Base-by-base conservation (phyloP, 2,888 invertebrate species). In the Caradrina clavipalpis region DNA sequence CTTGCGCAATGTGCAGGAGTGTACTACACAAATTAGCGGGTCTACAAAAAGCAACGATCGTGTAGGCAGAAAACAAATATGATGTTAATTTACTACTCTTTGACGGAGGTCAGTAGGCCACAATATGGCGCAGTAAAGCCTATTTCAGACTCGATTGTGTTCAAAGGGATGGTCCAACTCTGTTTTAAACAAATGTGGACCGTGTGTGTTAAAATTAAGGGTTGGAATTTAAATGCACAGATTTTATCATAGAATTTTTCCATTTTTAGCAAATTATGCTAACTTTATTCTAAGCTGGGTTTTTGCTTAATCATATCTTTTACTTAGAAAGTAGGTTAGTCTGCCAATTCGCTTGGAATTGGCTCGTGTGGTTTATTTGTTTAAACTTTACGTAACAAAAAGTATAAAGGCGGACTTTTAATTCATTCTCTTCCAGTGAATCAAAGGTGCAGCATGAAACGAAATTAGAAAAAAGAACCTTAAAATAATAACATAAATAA, bases 41-140 rank as follows among this genome's bases (percentile, higher is more conserved):
- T 61, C 73, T 74, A 77, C 80, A 82, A 79, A 78, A 82, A 59
- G 82, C 55, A 64, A n/a, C 22, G 15, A 68, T 69, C 57, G 61
- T 31, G 74, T 84, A 84, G 85, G 86, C 77, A 85, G 55, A 60
- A 78, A 78, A 56, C 62, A 57, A 67, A 70, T 55, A 39, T 13
- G 13, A 47, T 11, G 17, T 54, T 57, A 42, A 53, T 53, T 73
- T n/a, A 10, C 42, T 78, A 74, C 35, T 84, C 85, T 84, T 62
- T 84, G 85, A 10, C n/a, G 3, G 73, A 69, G 85, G 84, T 84
- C 74, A 84, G 78, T 84, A 73, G 84, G 84, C 50, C 80, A 73
- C 72, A 63, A 73, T 74, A 72, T 72, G 82, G 70, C 78, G 84
- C 76, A 81, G 72, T 83, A 79, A 84, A 64, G 83, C 69, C 68